phyloP scores from a whole-genome alignment of 2,797 vertebrate genomes.

The Lates japonicus region DNA sequence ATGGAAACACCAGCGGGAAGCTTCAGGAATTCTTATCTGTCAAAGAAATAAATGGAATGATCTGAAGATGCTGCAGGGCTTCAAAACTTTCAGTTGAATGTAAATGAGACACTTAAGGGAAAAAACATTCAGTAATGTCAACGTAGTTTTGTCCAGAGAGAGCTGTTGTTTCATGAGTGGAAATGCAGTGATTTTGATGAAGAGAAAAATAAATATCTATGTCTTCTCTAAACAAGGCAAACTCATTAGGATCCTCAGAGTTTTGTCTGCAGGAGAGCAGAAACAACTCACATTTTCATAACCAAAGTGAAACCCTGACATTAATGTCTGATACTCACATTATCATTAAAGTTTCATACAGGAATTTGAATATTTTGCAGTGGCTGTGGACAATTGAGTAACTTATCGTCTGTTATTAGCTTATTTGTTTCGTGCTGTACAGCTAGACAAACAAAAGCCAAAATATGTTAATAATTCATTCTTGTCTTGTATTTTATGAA shows the following conservation, averaged over 20 bases:
- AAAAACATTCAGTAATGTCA: conserved; percentile 30
- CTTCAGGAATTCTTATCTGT: conserved; percentile 53
- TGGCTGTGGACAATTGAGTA: background rate
- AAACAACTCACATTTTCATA: background rate
- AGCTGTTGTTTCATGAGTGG: conserved; percentile 32
- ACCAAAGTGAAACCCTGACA: background rate
- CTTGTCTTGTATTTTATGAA: conserved; percentile 69
- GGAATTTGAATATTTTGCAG: background rate
- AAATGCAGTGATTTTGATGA: conserved; percentile 17
- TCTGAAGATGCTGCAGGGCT: conserved; percentile 32
- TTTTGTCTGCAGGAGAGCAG: conserved; percentile 6
- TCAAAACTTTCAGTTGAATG: conserved; percentile 33
- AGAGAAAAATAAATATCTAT: conserved; percentile 19
- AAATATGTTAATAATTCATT: conserved; percentile 74
- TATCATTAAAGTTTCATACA: background rate
- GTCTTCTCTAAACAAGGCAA: conserved; percentile 47
- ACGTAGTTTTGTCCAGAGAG: conserved; percentile 39
- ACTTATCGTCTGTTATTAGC: too few species aligned
- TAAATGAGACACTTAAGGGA: conserved; percentile 49
- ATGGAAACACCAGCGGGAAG: conserved; percentile 59
- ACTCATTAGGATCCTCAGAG: conserved; percentile 41
- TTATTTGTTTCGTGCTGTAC: too few species aligned
- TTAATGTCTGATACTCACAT: background rate
- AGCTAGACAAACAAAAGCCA: conserved; percentile 41
- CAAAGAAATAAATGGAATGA: conserved; percentile 53